Evolutionary conservation across 2,797 vertebrate genomes (phyloP), one percentile per base, ranked within the genome.

Genomic region (Tachyglossus aculeatus): DNA sequence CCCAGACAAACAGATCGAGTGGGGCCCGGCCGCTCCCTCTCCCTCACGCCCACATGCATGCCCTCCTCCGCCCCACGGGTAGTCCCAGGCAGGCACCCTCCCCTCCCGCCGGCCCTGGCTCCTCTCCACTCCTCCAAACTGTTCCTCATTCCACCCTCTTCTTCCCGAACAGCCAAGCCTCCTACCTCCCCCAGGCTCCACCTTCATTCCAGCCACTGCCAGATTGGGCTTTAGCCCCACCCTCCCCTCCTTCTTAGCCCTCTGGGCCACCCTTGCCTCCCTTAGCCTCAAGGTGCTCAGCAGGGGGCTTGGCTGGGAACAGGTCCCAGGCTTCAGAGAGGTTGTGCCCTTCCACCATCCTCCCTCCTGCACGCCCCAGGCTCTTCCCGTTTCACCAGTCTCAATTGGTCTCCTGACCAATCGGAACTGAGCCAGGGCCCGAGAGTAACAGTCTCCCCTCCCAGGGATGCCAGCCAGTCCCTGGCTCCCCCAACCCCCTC

Each of bases 1-100:
- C 43, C 13, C 6, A 4, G 25, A 69, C 41, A 39, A 11, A 7
- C 13, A 5, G 24, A 9, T 44, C 14, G 7, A 43, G 4, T 12
- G 41, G 12, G 12, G 3, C 5, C 7, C 9, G 12, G 7, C 19
- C 27, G 14, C 21, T 40, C 7, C 1, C 2, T 1, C 9, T 24
- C 9, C 7, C 12, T 27, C 2, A 15, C 10, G 4, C 31, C 6
- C 2, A 2, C 0, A 12, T 31, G 32, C 55, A 27, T 5, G 32
- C 2, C 14, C 37, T 4, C 0, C 0, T 3, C 18, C 25, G 29
- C 10, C 10, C 7, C 0, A 10, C 10, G 25, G 40, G 33, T 45
- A 15, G 2, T 40, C 21, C 8, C 57, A 7, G 9, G 24, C 18
- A 22, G 13, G 24, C 50, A 56, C 62, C 41, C 22, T 6, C 21